Base-by-base conservation (phyloP, 2,113 vertebrate species). In the Phoxinus phoxinus region DNA sequence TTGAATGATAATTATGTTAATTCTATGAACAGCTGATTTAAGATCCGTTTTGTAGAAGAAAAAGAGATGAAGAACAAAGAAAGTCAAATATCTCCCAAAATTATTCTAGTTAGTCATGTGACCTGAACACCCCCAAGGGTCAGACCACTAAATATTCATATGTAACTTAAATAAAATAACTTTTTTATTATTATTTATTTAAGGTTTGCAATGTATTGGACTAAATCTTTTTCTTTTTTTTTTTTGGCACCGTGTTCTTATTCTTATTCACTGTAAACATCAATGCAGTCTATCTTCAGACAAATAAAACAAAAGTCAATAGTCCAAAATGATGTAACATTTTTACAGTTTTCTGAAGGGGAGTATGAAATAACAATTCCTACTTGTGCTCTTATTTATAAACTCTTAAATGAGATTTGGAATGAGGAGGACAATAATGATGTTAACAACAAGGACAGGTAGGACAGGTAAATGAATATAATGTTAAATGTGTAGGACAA, bases 401-500 rank as follows among this genome's bases (percentile, higher is more conserved):
- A 41, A 59, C 9, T 61, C 23, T 46, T 74, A 41, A 79, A 35
- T 59, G 23, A 59, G 30, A 78, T 78, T 78, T 10, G n/a, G 56
- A 41, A 79, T 61, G 32, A 79, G 37, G 76, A 81, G 51, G 19
- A 61, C 44, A 21, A 63, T 73, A 77, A 83, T 46, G 48, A 79
- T 9, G 71, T 67, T 51, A 53, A 76, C 83, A 71, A 48, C 79
- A 75, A 72, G 61, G 61, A 44, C 72, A 71, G 72, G 51, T 78
- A 35, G 30, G 75, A 48, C 27, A 58, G 48, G 56, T 72, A 35
- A 85, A 51, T 85, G 17, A 85, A 58, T 61, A 0, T 5, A 73
- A 87, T 69, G 71, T 73, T 44, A 69, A 72, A 85, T 83, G 84
- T 72, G 59, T 78, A 81, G 46, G 82, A 75, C 76, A 69, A 85